phyloP scores from a whole-genome alignment of 53 echinoderm and acorn worm species.

The Actinopyga echinites region DNA sequence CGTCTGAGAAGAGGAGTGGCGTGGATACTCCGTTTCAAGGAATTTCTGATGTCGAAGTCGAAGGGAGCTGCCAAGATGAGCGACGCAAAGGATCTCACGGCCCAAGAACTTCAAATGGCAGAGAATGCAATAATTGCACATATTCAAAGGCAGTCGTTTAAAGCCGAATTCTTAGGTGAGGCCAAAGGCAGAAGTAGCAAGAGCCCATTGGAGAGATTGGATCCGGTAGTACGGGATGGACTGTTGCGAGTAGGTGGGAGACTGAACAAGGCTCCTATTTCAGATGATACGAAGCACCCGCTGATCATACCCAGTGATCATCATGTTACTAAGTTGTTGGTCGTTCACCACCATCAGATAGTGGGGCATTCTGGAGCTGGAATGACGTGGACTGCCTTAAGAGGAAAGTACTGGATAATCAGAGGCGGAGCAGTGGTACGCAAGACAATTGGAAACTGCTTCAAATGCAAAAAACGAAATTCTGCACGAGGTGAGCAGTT shows the following conservation, averaged over 20 bases:
- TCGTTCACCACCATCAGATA: constrained; percentile 7
- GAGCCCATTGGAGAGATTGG: constrained; percentile 34
- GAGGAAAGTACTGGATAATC: constrained; percentile 54
- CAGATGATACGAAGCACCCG: constrained; percentile 47
- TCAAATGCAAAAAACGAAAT: constrained; percentile 45
- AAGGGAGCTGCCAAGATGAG: not conserved
- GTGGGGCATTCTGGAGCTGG: constrained; percentile 53
- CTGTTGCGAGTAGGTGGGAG: constrained; percentile 59
- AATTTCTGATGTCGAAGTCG: not conserved
- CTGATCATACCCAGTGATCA: constrained; percentile 60
- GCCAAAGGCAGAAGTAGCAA: not conserved
- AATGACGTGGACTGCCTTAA: constrained; percentile 38
- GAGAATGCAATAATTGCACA: constrained; percentile 46
- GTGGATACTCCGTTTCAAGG: constrained; percentile 41
- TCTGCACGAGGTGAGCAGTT: constrained; percentile 9
- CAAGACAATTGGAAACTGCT: constrained; percentile 35
- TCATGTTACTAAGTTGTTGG: not conserved
- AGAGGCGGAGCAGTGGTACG: constrained; percentile 14
- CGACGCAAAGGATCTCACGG: constrained; percentile 26
- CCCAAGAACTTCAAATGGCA: constrained; percentile 27
- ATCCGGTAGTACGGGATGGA: constrained; percentile 31
- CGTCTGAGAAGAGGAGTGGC: constrained; percentile 45
- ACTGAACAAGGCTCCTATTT: constrained; percentile 27
- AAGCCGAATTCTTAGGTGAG: not conserved
- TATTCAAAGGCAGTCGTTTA: constrained; percentile 42